Percentiles rank a stretch among this genome's conserved stretches.
Conservation (phyloP, 2,113 vertebrate genomes). For the Myrmophylax atrothorax region DNA sequence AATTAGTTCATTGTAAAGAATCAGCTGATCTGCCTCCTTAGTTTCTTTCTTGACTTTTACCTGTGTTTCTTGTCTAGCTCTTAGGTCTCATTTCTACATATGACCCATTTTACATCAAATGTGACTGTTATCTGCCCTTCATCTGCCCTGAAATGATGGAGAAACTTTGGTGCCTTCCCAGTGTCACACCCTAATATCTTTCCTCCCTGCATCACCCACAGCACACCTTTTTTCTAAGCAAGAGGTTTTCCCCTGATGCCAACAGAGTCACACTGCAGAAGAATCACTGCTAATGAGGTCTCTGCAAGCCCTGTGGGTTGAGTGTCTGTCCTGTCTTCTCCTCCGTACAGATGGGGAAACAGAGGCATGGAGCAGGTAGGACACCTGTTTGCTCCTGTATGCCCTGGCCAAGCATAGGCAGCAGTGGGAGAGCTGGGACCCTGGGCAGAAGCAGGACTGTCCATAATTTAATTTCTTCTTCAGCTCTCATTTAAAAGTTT, state of each 20-base stretch:
- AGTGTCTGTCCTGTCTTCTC: neutral
- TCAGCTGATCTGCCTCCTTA: neutral
- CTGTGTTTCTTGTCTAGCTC: neutral
- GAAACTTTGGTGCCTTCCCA: neutral
- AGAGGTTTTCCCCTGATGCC: neutral
- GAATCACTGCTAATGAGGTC: neutral
- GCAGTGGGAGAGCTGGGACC: neutral
- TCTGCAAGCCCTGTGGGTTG: neutral
- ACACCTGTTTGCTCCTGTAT: neutral
- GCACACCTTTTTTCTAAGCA: neutral
- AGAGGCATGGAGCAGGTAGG: neutral
- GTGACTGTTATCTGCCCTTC: neutral
- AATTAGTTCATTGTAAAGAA: neutral
- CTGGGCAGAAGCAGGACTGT: neutral
- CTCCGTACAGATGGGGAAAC: neutral
- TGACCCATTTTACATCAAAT: neutral
- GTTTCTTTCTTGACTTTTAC: neutral
- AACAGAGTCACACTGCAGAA: neutral
- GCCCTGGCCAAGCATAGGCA: neutral
- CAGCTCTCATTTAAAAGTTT: neutral
- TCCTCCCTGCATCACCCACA: neutral
- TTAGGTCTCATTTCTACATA: neutral
- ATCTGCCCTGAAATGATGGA: neutral
- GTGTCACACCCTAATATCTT: neutral
- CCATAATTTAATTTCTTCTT: neutral